These are phyloP conservation scores for Enteromius viviparus DNA, from an alignment of 2,797 vertebrate species.

Conservation along the genomic window DNA sequence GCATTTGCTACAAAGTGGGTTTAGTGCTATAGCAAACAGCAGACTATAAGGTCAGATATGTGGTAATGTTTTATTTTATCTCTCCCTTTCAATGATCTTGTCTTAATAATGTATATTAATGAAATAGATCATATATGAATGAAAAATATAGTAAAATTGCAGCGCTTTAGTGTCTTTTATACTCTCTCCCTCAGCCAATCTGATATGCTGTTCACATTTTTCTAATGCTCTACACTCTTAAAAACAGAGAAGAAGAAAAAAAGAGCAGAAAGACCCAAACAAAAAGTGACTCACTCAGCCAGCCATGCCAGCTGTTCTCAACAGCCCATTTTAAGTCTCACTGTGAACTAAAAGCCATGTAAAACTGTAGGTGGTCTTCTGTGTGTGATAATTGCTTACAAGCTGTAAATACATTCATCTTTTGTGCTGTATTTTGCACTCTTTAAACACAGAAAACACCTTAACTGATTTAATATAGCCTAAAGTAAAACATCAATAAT, in stretches of 20 bases:
- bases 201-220: not conserved
- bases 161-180: not conserved
- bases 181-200: not conserved
- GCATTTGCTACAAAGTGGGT: not conserved
- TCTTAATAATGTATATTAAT: not conserved
- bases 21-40: not conserved
- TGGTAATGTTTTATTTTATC: not conserved
- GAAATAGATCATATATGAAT: not conserved
- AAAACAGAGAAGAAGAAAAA: not conserved
- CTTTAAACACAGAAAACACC: constrained; percentile 27
- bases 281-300: not conserved
- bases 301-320: constrained; percentile 11
- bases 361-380: constrained; percentile 30
- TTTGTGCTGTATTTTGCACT: constrained; percentile 6
- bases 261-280: not conserved
- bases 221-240: not conserved
- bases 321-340: not conserved
- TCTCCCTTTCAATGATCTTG: not conserved
- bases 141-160: not conserved
- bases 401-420: constrained; percentile 17
- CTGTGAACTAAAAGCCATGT: constrained; percentile 4
- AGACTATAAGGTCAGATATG: not conserved
- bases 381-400: constrained; percentile 30
- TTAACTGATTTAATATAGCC: not conserved
- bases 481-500: not conserved